Conservation (phyloP, 2,797 vertebrate genomes). For the Tauraco hartlaubi region DNA sequence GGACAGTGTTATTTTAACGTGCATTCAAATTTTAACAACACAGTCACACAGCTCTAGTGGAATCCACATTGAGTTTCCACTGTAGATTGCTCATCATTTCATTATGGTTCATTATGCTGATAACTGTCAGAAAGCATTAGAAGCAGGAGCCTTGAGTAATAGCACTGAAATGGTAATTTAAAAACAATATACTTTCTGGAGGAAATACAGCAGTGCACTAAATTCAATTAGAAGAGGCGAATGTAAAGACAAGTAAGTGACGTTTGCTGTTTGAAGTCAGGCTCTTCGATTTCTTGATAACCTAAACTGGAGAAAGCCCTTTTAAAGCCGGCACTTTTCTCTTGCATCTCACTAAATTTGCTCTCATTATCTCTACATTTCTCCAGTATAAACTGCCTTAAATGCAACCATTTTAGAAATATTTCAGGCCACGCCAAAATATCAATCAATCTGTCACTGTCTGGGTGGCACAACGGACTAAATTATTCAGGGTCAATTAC, state of each 20-base stretch:
- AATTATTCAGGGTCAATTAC: slow-evolving; percentile 71
- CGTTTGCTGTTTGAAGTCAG: slow-evolving; percentile 55
- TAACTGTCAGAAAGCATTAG: slow-evolving; percentile 86
- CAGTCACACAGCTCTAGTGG: slow-evolving; percentile 76
- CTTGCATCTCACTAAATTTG: slow-evolving; percentile 52
- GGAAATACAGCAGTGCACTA: slow-evolving; percentile 76
- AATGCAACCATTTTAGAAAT: slow-evolving; percentile 52
- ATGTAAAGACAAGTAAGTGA: slow-evolving; percentile 74
- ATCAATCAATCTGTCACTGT: slow-evolving; percentile 62
- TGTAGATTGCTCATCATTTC: slow-evolving; percentile 85
- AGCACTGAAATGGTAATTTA: slow-evolving; percentile 84
- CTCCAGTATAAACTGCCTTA: slow-evolving; percentile 32
- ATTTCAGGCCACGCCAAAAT: slow-evolving; percentile 47
- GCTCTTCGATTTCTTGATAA: slow-evolving; percentile 62
- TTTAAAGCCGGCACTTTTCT: slow-evolving; percentile 44
- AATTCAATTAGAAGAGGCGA: slow-evolving; percentile 82
- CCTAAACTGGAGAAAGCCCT: slow-evolving; percentile 44
- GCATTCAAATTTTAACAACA: slow-evolving; percentile 80
- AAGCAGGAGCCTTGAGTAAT: slow-evolving; percentile 80
- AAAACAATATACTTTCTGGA: slow-evolving; percentile 86
- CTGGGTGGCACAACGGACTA: slow-evolving; percentile 61
- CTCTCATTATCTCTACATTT: slow-evolving; percentile 50
- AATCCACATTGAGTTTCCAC: slow-evolving; percentile 79
- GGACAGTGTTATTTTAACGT: slow-evolving; percentile 78
- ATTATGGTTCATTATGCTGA: slow-evolving; percentile 87